These are phyloP conservation scores for Erynnis tages DNA, from an alignment of 2,888 invertebrate genomes.

Conservation along the genomic window DNA sequence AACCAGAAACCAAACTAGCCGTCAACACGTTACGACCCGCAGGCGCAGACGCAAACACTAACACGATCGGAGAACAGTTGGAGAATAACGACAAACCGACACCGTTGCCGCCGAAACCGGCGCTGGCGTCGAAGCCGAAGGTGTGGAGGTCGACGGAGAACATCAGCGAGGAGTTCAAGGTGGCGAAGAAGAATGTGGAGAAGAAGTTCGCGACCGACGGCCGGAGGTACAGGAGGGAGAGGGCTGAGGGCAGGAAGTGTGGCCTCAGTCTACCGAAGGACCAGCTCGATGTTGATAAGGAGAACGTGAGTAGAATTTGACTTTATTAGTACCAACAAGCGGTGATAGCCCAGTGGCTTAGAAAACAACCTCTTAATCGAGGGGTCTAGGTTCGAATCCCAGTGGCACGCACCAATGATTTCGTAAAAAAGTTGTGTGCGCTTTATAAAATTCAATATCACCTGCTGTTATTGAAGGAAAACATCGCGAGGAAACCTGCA, in stretches of 20 bases:
- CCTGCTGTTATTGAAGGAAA: no score
- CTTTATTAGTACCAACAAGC: neutral
- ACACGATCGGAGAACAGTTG: no score
- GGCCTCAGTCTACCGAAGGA: slow-evolving; percentile 50
- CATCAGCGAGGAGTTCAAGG: slow-evolving; percentile 37
- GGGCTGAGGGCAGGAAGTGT: slow-evolving; percentile 26
- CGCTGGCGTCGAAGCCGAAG: slow-evolving; percentile 39
- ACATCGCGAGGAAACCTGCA: no score
- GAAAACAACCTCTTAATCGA: no score
- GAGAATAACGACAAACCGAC: slow-evolving; percentile 39
- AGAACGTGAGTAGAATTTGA: slow-evolving; percentile 62
- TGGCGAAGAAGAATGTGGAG: slow-evolving; percentile 38
- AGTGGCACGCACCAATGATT: no score
- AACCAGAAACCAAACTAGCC: neutral
- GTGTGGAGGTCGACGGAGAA: slow-evolving; percentile 47
- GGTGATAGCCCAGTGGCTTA: no score
- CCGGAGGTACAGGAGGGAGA: slow-evolving; percentile 43
- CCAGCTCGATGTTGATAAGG: slow-evolving; percentile 65
- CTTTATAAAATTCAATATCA: no score
- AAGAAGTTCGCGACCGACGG: slow-evolving; percentile 52
- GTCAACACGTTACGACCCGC: neutral
- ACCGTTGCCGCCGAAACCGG: slow-evolving; percentile 45
- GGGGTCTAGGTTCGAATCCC: no score
- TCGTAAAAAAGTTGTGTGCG: no score
- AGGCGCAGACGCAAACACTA: neutral